Conservation (phyloP, 2,797 vertebrate genomes). For the Lateolabrax maculatus region DNA sequence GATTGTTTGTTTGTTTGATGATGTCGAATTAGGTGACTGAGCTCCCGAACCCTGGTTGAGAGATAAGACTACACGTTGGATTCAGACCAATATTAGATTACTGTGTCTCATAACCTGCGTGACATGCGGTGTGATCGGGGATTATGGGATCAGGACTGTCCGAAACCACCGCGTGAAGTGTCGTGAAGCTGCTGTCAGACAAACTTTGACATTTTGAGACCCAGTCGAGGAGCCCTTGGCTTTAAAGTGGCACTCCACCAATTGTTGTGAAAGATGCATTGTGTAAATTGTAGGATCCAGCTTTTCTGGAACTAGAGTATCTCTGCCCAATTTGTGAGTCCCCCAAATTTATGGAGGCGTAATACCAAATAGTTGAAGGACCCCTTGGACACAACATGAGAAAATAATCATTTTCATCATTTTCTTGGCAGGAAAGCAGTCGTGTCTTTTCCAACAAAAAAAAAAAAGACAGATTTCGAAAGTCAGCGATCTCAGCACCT, state of each 20-base stretch:
- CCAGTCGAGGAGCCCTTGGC: background rate
- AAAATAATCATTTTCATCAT: slow-evolving; percentile 9
- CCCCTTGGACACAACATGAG: background rate
- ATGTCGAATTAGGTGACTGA: slow-evolving; percentile 9
- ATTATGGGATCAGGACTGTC: slow-evolving; percentile 25
- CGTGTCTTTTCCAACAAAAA: slow-evolving; percentile 3
- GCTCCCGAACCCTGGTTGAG: no score
- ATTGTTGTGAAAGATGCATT: no score
- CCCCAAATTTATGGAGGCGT: no score
- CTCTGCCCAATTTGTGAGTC: no score
- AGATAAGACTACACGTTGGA: background rate
- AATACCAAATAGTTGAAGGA: no score
- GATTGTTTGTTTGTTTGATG: slow-evolving; percentile 12
- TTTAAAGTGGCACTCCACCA: background rate
- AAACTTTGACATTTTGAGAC: background rate
- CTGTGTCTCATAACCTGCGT: background rate
- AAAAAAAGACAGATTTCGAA: background rate
- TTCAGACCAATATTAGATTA: slow-evolving; percentile 2
- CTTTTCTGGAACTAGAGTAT: background rate
- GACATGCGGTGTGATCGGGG: background rate
- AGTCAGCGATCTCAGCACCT: slow-evolving; percentile 39
- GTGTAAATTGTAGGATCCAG: no score
- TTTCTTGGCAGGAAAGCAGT: slow-evolving; percentile 7
- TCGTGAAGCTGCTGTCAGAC: no score
- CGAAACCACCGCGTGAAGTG: background rate